A percentile compares a stretch with the other conserved stretches of the same genome.
Evolutionary conservation across 2,797 vertebrate species (phyloP).

Genomic region (Sebastes vulpes): DNA sequence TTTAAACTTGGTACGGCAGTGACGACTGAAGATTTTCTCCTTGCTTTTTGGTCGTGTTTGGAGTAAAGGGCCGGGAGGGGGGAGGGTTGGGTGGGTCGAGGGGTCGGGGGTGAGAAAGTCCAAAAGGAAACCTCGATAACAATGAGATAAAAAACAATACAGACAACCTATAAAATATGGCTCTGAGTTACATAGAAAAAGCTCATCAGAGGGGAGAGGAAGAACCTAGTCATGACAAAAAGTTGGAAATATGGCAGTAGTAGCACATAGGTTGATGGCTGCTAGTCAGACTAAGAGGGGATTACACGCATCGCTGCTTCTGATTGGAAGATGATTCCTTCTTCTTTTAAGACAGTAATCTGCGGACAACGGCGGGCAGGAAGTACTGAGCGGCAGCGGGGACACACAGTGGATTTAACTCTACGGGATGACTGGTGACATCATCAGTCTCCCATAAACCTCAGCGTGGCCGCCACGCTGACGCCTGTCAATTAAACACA

Average conservation of each 20-base stretch:
- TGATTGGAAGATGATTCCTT: conserved; percentile 43
- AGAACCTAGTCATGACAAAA: conserved; percentile 74
- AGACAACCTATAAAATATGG: conserved; percentile 88
- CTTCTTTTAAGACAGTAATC: conserved; percentile 48
- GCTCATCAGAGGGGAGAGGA: conserved; percentile 73
- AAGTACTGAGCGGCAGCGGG: conserved; percentile 32
- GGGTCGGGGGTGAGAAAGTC: conserved; percentile 37
- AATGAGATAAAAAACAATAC: conserved; percentile 84
- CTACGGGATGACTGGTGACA: conserved; percentile 48
- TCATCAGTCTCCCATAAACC: conserved; percentile 47
- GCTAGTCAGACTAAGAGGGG: conserved; percentile 53
- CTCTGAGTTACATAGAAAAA: conserved; percentile 88
- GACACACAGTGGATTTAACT: conserved; percentile 56
- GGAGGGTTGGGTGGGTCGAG: background rate
- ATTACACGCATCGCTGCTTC: conserved; percentile 38
- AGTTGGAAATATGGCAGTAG: conserved; percentile 84
- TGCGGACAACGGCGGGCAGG: conserved; percentile 18
- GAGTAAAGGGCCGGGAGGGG: conserved; percentile 46
- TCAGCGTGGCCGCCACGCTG: conserved; percentile 30
- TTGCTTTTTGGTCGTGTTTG: conserved; percentile 77
- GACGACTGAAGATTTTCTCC: conserved; percentile 75
- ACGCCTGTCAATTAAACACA: conserved; percentile 34
- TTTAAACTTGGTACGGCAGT: conserved; percentile 82
- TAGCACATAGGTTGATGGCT: conserved; percentile 62
- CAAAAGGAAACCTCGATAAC: conserved; percentile 71